These are phyloP conservation scores for Larimichthys polyactis DNA, from an alignment of 2,113 vertebrate genomes.

Conservation along the genomic window DNA sequence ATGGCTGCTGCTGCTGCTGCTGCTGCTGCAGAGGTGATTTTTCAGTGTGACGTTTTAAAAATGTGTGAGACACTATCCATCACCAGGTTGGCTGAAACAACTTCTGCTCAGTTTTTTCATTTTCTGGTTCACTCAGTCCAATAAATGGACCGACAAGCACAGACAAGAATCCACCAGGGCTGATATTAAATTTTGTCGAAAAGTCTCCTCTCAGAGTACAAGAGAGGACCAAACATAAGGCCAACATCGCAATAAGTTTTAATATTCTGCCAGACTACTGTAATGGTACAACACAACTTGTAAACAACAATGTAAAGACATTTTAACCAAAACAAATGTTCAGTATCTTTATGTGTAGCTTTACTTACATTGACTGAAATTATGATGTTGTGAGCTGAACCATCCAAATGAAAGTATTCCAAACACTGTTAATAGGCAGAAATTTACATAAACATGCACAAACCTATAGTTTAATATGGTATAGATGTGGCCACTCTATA, in stretches of 20 bases:
- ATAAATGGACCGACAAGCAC: slow-evolving; percentile 4
- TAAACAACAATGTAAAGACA: too few relatives aligned
- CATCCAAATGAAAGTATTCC: too few relatives aligned
- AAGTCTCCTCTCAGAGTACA: not conserved
- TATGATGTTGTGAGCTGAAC: too few relatives aligned
- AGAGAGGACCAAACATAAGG: not conserved
- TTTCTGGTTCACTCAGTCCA: slow-evolving; percentile 23
- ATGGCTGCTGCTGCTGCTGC: not conserved
- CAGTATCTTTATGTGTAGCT: too few relatives aligned
- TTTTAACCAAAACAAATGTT: too few relatives aligned
- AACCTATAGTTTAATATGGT: too few relatives aligned
- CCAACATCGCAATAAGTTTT: not conserved
- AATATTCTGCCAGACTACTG: not conserved
- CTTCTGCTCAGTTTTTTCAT: slow-evolving; percentile 11
- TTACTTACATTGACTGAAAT: too few relatives aligned
- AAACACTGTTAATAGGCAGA: too few relatives aligned
- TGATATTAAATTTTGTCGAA: not conserved
- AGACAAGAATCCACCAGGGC: slow-evolving; percentile 1
- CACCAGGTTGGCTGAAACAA: not conserved
- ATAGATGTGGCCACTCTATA: too few relatives aligned
- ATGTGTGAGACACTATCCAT: not conserved
- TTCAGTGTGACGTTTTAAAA: not conserved
- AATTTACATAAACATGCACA: too few relatives aligned
- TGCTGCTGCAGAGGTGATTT: not conserved
- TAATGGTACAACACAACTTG: not conserved